These are phyloP conservation scores for Cichlasoma orientale DNA, from an alignment of 2,797 vertebrate genomes.

Conservation along the genomic window DNA sequence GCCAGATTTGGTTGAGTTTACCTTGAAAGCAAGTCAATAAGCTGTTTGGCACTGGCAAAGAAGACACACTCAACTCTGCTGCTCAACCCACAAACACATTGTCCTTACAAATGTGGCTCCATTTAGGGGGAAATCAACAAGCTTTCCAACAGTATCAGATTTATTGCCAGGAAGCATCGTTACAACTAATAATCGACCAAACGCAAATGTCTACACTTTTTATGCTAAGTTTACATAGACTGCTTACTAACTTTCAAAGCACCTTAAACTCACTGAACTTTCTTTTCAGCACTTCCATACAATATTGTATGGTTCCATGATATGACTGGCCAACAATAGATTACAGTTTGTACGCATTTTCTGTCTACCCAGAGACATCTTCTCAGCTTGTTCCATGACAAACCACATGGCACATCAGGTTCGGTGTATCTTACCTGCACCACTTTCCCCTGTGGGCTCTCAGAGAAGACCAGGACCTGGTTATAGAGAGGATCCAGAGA, in stretches of 20 bases:
- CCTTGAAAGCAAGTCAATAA: no score
- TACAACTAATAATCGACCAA: no score
- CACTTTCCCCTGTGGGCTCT: conserved; percentile 96
- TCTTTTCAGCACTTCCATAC: background rate
- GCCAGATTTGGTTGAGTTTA: no score
- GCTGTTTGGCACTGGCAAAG: no score
- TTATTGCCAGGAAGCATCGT: no score
- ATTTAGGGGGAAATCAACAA: no score
- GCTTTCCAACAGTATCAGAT: no score
- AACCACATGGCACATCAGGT: background rate
- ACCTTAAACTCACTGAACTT: background rate
- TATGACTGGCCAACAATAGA: background rate
- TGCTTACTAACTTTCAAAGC: background rate
- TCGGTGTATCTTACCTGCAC: conserved; percentile 85
- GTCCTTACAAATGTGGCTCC: no score
- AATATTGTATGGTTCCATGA: background rate
- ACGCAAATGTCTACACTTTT: no score
- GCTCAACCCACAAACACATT: no score
- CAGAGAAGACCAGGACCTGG: conserved; percentile 95
- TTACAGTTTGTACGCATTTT: background rate
- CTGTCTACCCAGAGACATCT: background rate
- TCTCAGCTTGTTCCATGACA: background rate
- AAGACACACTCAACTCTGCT: no score
- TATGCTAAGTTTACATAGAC: no score
- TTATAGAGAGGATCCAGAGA: conserved; percentile 96